Percentiles rank a stretch among this genome's conserved stretches.
phyloP scores from a whole-genome alignment of 2,797 vertebrate genomes.

The Phrynocephalus vlangalii region DNA sequence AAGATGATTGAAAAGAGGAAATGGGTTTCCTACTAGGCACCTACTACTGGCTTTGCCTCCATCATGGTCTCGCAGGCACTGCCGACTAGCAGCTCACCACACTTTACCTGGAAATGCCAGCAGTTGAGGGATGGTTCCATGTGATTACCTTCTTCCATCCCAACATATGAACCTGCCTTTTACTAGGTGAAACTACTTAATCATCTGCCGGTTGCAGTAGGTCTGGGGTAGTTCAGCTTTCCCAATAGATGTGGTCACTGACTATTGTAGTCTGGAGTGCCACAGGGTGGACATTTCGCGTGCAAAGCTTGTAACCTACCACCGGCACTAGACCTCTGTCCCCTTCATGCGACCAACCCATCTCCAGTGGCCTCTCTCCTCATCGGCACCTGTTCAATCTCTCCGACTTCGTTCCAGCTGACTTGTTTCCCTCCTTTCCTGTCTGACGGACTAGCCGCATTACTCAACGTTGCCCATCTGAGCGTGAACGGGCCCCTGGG shows the following conservation, averaged over 20 bases:
- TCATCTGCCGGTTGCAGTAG: background rate
- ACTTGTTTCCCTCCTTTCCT: background rate
- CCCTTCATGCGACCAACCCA: background rate
- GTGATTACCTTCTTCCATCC: background rate
- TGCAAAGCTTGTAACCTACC: background rate
- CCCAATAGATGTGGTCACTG: background rate
- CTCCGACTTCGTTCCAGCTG: background rate
- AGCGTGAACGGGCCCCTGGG: constrained; percentile 30
- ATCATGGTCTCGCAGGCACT: background rate
- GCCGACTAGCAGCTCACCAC: background rate
- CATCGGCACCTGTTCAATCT: background rate
- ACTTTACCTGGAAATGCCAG: background rate
- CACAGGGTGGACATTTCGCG: background rate
- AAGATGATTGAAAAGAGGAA: background rate
- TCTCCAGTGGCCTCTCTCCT: background rate
- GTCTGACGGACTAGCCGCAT: background rate
- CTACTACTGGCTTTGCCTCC: too few relatives aligned
- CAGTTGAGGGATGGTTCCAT: background rate
- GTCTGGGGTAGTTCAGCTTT: background rate
- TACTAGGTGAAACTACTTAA: background rate
- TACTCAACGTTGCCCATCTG: constrained; percentile 44
- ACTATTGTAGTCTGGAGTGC: background rate
- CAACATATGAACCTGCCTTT: background rate
- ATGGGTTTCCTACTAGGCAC: background rate
- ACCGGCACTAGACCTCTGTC: background rate